These are phyloP conservation scores for Idaea straminata DNA, from an alignment of 2,888 invertebrate genomes.

Conservation along the genomic window DNA sequence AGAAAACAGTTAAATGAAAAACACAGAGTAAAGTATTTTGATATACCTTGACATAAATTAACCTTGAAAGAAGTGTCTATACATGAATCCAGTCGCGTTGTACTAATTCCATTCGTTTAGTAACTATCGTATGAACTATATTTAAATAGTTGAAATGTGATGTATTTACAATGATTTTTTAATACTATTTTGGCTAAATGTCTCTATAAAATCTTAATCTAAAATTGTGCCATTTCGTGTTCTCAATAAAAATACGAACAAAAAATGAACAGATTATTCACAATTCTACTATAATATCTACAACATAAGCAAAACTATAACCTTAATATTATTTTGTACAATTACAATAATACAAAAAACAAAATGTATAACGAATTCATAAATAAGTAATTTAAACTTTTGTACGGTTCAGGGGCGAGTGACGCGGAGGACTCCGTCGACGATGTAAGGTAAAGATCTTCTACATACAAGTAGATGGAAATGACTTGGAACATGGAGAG, in stretches of 20 bases:
- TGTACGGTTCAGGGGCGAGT: conserved; percentile 41
- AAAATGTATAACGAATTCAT: conserved; percentile 51
- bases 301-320: conserved; percentile 52
- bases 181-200: conserved; percentile 78
- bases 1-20: neutral
- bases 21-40: neutral
- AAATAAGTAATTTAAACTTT: conserved; percentile 46
- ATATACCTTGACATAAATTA: conserved; percentile 9
- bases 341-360: conserved; percentile 55
- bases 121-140: conserved; percentile 56
- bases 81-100: conserved; percentile 63
- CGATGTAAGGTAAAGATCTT: neutral
- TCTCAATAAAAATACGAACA: conserved; percentile 39
- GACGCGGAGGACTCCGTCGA: conserved; percentile 20
- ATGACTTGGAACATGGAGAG: neutral
- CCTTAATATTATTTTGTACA: conserved; percentile 74
- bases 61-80: conserved; percentile 12
- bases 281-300: conserved; percentile 56
- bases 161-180: conserved; percentile 68
- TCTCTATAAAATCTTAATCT: conserved; percentile 71
- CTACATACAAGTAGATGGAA: neutral
- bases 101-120: conserved; percentile 65
- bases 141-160: conserved; percentile 64
- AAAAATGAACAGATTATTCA: conserved; percentile 35
- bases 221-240: conserved; percentile 74